Base-by-base conservation (phyloP, 2,113 vertebrate species). In the Scophthalmus maximus region DNA sequence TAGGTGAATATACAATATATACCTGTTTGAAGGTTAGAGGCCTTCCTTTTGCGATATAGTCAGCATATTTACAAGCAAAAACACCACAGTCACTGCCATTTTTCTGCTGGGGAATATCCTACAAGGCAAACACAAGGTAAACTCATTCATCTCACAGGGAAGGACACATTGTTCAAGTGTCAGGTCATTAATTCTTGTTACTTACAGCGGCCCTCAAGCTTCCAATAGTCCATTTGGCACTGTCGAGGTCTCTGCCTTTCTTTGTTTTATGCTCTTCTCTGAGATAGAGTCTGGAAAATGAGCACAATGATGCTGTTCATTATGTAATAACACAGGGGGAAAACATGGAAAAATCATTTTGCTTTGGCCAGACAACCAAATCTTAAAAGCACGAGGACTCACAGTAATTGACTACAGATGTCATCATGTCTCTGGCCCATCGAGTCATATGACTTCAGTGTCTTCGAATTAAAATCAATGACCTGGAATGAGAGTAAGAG, bases 51-150 rank as follows among this genome's bases (percentile, higher is more conserved):
- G 95, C 86, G 10, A 98, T 91, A 79, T 93, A 97, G 76, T 99
- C 95, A 0, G 96, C 96, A 2, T 95, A 98, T 94, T 96, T 97
- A 95, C 97, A 99, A 71, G 91, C 73, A 89, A 98, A 99, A 74
- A 98, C 95, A 14, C 97, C 96, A 26, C 97, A 99, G 86, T 98
- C 97, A 22, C 93, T 97, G 40, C 95, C 94, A 58, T 99, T 99
- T 44, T 44, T 74, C 77, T 99, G 97, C 38, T 97, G 97, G 55
- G 97, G 97, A 87, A 98, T 96, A 80, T 97, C 97, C 97, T 98
- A 18, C 1, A 73, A 56, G 15, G 46, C 0, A 46, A 0, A 38
- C 49, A 68, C 9, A 70, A 51, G 4, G 18, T 9, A 40, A 73
- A 4, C 9, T 68, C 4, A 62, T 71, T 59, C 59, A 50, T 58